Percentiles rank a stretch among this genome's conserved stretches.
Evolutionary conservation across 2,797 vertebrate species (phyloP).

Genomic region (Arnoldichthys spilopterus): DNA sequence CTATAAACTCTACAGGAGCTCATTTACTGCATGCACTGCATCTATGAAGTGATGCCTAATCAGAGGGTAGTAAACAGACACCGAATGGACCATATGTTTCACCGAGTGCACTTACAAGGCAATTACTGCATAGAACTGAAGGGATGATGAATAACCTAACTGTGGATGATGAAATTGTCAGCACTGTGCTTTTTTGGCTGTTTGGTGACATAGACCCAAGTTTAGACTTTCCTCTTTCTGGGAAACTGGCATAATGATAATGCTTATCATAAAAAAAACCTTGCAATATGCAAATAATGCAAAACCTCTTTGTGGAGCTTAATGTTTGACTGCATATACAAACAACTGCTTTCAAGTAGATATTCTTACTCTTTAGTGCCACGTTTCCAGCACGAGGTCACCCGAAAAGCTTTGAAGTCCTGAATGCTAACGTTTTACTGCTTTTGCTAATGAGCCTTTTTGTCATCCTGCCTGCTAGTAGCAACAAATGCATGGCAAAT

Average conservation of each 20-base stretch:
- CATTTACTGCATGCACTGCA: neutral
- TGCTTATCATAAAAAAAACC: neutral
- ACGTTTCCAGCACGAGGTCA: neutral
- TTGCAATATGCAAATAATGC: neutral
- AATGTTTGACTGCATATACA: neutral
- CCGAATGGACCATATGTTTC: neutral
- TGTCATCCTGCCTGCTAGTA: neutral
- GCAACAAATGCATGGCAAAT: neutral
- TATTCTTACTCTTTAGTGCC: neutral
- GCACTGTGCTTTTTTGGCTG: neutral
- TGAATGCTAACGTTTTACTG: neutral
- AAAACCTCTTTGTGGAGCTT: neutral
- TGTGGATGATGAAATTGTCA: neutral
- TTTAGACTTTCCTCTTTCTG: neutral
- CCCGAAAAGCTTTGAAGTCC: neutral
- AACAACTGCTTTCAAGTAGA: slow-evolving; percentile 10
- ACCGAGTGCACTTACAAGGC: neutral
- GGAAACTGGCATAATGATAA: neutral
- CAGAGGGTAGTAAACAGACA: neutral
- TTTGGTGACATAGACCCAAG: neutral
- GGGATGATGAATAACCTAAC: neutral
- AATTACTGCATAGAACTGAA: neutral
- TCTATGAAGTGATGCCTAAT: slow-evolving; percentile 2
- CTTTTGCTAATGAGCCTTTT: slow-evolving; percentile 3
- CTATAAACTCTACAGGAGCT: neutral